These are phyloP conservation scores for Telenomus remus DNA, from an alignment of 1,140 invertebrate species.

Conservation along the genomic window DNA sequence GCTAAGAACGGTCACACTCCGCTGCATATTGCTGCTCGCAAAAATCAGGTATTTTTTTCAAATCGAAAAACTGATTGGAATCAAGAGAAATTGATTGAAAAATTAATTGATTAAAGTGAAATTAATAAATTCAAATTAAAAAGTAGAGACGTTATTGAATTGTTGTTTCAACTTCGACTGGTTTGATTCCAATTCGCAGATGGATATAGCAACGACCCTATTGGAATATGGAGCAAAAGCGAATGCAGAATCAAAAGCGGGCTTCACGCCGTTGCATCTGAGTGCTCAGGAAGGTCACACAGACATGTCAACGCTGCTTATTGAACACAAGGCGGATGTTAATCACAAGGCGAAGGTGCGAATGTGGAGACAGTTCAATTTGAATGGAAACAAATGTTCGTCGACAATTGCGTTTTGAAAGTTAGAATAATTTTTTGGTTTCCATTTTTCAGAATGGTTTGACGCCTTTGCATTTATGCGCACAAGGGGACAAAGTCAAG, in stretches of 20 bases:
- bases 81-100: not conserved
- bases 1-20: slow-evolving; percentile 99
- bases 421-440: not conserved
- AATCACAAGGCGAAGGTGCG: slow-evolving; percentile 88
- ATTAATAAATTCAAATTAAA: too few relatives aligned
- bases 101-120: too few relatives aligned
- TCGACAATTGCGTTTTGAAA: too few relatives aligned
- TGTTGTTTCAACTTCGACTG: too few relatives aligned
- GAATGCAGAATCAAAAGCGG: slow-evolving; percentile 90
- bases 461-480: slow-evolving; percentile 91
- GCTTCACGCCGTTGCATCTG: slow-evolving; percentile 96
- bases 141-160: too few relatives aligned
- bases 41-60: slow-evolving; percentile 86
- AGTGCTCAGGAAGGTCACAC: slow-evolving; percentile 95
- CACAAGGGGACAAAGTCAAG: slow-evolving; percentile 93
- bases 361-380: slow-evolving; percentile 15
- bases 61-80: too few relatives aligned
- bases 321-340: slow-evolving; percentile 90
- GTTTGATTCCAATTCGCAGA: slow-evolving; percentile 68
- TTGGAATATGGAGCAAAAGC: slow-evolving; percentile 93
- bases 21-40: slow-evolving; percentile 97
- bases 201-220: slow-evolving; percentile 93
- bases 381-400: not conserved
- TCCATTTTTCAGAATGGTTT: slow-evolving; percentile 83
- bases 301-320: slow-evolving; percentile 92